phyloP scores from a whole-genome alignment of 2,888 invertebrate genomes.

The Drosophila diplacantha region DNA sequence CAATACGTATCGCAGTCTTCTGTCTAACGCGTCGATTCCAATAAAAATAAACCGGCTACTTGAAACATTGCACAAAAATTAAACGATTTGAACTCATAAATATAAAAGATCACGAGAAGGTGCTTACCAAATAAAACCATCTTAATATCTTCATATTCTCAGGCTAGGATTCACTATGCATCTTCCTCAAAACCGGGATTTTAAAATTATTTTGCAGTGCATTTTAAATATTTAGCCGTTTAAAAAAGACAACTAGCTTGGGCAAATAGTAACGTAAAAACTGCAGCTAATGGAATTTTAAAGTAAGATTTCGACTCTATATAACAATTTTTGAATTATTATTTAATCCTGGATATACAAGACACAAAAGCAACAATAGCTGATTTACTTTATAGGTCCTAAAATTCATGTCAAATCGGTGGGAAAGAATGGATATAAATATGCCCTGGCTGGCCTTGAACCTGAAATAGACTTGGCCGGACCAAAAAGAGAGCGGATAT shows the following conservation, averaged over 20 bases:
- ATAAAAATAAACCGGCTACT: conserved; percentile 30
- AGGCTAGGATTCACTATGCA: not conserved
- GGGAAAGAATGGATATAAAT: conserved; percentile 15
- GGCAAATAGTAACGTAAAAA: not conserved
- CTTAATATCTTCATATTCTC: not conserved
- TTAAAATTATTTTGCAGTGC: not conserved
- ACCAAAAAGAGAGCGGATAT: not conserved
- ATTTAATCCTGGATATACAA: not conserved
- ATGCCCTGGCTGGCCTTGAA: conserved; percentile 53
- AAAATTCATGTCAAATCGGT: not conserved
- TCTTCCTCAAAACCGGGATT: not conserved
- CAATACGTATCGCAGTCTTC: conserved; percentile 21
- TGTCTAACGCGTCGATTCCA: conserved; percentile 19
- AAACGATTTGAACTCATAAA: conserved; percentile 4
- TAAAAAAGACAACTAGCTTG: not conserved
- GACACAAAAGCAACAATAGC: not conserved
- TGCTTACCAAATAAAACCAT: not conserved
- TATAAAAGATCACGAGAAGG: not conserved
- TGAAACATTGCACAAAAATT: conserved; percentile 18
- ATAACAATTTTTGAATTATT: too few species aligned
- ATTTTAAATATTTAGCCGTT: not conserved
- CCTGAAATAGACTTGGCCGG: conserved; percentile 37
- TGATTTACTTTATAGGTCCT: not conserved
- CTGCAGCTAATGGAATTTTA: not conserved
- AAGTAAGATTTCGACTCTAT: not conserved